Evolutionary conservation across 2,888 invertebrate genomes (phyloP).

Genomic region (Hecatera dysodea): DNA sequence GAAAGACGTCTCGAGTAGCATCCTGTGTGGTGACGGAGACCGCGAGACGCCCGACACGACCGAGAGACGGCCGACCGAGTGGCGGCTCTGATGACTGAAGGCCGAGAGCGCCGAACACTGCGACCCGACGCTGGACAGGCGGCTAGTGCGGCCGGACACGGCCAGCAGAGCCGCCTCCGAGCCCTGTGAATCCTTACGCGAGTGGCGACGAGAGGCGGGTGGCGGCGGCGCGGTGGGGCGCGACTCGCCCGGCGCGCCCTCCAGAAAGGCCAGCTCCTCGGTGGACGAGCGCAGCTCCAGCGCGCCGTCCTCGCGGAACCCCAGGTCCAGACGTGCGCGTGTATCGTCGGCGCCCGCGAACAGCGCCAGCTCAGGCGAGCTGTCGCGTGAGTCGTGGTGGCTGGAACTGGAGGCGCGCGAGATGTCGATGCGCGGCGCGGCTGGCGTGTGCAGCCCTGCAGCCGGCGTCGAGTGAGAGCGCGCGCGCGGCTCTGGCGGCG

Average conservation of each 20-base stretch:
- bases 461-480: slow-evolving; percentile 85
- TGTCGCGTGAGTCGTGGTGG: slow-evolving; percentile 96
- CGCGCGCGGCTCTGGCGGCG: slow-evolving; percentile 82
- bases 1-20: slow-evolving; percentile 97
- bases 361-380: slow-evolving; percentile 96
- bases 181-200: slow-evolving; percentile 94
- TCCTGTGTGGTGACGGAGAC: slow-evolving; percentile 97
- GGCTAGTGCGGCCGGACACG: slow-evolving; percentile 95
- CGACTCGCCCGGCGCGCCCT: slow-evolving; percentile 83
- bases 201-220: slow-evolving; percentile 86
- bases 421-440: slow-evolving; percentile 96
- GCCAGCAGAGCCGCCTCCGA: slow-evolving; percentile 94
- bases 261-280: slow-evolving; percentile 96
- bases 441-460: slow-evolving; percentile 90
- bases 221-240: slow-evolving; percentile 64
- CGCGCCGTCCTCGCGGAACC: slow-evolving; percentile 95
- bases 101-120: slow-evolving; percentile 92
- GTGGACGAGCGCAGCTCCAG: slow-evolving; percentile 96
- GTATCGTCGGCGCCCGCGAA: slow-evolving; percentile 90
- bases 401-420: slow-evolving; percentile 97
- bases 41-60: slow-evolving; percentile 91
- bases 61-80: slow-evolving; percentile 80
- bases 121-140: slow-evolving; percentile 94
- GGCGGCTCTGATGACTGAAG: slow-evolving; percentile 72
- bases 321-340: slow-evolving; percentile 84